Conservation (phyloP, 2,797 vertebrate genomes). For the Gymnoscopelus braueri region DNA sequence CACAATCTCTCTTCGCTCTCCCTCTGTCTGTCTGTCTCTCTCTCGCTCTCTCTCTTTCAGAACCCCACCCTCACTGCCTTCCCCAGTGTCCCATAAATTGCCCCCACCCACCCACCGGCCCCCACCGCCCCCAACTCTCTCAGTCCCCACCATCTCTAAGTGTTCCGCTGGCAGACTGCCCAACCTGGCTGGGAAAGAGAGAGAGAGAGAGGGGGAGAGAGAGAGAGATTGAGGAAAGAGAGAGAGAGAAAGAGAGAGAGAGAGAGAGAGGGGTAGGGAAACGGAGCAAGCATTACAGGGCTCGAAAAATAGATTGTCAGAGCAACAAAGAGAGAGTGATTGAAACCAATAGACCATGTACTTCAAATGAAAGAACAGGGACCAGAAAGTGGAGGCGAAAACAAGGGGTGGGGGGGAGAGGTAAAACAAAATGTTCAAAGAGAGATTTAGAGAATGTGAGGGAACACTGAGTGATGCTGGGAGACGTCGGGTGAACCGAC, state of each 20-base stretch:
- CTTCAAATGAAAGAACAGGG: conserved; percentile 8
- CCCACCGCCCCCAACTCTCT: conserved; percentile 25
- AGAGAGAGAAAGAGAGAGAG: no score
- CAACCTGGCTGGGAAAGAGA: conserved; percentile 40
- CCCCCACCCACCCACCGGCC: conserved; percentile 7
- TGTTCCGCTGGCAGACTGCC: conserved; percentile 77
- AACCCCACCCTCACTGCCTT: not conserved
- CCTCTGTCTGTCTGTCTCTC: not conserved
- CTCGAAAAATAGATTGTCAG: not conserved
- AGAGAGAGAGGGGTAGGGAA: not conserved
- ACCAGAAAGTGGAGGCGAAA: conserved; percentile 1
- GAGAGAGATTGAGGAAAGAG: conserved; percentile 22
- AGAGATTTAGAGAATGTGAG: conserved; percentile 31
- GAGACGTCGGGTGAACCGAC: conserved; percentile 25
- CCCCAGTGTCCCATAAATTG: conserved; percentile 64
- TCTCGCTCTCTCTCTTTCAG: conserved; percentile 14
- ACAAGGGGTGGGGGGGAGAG: not conserved
- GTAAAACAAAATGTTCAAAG: conserved; percentile 10
- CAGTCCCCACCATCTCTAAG: conserved; percentile 68
- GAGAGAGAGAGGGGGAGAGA: conserved; percentile 19
- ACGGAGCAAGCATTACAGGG: no score
- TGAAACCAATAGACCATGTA: conserved; percentile 26
- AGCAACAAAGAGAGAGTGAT: not conserved
- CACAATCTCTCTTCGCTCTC: not conserved
- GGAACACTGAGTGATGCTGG: conserved; percentile 29